Evolutionary conservation across 2,797 vertebrate species (phyloP).

Genomic region (Myotis pilosus): DNA sequence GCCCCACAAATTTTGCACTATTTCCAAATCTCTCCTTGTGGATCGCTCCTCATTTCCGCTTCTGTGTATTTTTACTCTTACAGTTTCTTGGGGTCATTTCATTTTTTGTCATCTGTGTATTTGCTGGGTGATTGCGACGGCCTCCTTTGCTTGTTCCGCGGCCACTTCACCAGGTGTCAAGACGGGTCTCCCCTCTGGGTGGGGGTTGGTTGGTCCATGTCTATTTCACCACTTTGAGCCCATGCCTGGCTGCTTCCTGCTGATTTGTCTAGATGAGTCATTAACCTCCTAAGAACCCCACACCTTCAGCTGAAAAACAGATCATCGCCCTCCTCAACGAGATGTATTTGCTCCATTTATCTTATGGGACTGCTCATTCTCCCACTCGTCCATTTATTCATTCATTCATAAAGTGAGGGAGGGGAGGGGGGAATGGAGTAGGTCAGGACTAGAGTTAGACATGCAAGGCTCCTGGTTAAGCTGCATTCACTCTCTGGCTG

Average conservation of each 20-base stretch:
- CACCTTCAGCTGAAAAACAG: neutral
- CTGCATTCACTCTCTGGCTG: neutral
- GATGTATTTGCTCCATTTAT: neutral
- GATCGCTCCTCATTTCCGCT: neutral
- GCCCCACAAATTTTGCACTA: accelerated
- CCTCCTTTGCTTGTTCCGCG: neutral
- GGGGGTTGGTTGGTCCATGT: too few relatives aligned
- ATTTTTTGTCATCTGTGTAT: neutral
- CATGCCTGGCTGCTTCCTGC: neutral
- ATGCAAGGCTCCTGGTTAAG: neutral
- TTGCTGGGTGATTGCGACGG: neutral
- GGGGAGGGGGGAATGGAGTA: neutral
- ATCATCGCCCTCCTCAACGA: neutral
- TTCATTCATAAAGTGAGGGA: neutral
- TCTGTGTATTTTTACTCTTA: neutral
- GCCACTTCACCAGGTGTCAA: neutral
- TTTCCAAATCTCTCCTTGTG: neutral
- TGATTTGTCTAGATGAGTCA: neutral
- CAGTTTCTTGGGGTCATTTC: neutral
- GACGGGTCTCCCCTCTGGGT: neutral
- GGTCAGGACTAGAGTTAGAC: neutral
- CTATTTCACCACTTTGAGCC: neutral
- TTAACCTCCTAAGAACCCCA: neutral
- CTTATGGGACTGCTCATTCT: neutral
- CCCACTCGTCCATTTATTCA: neutral